Percentiles rank a stretch among this genome's conserved stretches.
phyloP scores from a whole-genome alignment of 2,888 invertebrate species.

The Caenorhabditis sp. region DNA sequence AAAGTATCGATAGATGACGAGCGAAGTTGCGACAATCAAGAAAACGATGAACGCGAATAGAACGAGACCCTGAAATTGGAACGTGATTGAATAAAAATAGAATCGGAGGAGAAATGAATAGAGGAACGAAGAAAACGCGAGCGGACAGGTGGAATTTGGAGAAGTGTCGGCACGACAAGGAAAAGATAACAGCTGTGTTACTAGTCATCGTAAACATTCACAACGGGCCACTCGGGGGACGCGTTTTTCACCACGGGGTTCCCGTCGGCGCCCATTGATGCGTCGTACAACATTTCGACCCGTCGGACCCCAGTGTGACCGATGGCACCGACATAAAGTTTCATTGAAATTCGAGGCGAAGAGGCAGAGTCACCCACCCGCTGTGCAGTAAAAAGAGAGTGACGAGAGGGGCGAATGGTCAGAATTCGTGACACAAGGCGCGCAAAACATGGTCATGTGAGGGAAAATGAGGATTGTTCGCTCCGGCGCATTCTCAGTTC shows the following conservation, averaged over 20 bases:
- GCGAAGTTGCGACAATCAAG: constrained; percentile 19
- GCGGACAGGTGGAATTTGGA: constrained; percentile 47
- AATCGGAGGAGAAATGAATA: neutral
- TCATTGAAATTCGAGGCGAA: constrained; percentile 26
- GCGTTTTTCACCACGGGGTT: constrained; percentile 48
- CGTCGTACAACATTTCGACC: constrained; percentile 41
- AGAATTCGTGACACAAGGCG: no score
- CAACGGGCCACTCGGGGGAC: constrained; percentile 17
- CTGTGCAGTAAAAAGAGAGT: neutral
- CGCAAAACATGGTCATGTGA: constrained; percentile 31
- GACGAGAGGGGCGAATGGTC: neutral
- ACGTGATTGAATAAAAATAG: neutral
- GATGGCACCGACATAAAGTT: constrained; percentile 36
- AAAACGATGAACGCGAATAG: constrained; percentile 32
- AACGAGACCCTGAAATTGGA: constrained; percentile 40
- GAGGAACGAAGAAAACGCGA: constrained; percentile 9
- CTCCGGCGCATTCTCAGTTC: constrained; percentile 16
- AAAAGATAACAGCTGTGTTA: constrained; percentile 56
- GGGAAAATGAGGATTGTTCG: constrained; percentile 5
- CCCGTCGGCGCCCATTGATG: constrained; percentile 45
- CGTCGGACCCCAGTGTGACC: constrained; percentile 14
- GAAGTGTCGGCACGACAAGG: constrained; percentile 35
- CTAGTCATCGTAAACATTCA: constrained; percentile 56
- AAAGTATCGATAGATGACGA: constrained; percentile 22
- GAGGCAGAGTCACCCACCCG: neutral